Percentiles rank a stretch among this genome's conserved stretches.
Evolutionary conservation across 2,888 invertebrate genomes (phyloP).

Genomic region (Euphydryas editha): DNA sequence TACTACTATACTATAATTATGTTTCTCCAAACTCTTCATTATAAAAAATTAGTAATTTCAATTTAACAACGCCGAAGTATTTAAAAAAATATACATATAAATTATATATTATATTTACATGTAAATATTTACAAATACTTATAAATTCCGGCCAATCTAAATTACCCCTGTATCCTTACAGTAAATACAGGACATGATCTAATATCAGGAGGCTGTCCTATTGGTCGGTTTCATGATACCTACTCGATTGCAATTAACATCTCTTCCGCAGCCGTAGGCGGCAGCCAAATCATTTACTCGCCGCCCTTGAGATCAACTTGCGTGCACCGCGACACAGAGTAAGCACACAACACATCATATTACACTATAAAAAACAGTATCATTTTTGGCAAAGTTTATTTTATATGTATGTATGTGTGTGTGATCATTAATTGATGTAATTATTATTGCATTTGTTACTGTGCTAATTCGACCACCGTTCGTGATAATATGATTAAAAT

Average conservation of each 20-base stretch:
- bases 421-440: too few species aligned
- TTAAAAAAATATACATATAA: too few species aligned
- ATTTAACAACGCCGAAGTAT: too few species aligned
- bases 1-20: too few species aligned
- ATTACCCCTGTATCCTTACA: conserved; percentile 10
- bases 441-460: too few species aligned
- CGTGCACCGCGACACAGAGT: conserved; percentile 30
- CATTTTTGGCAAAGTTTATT: too few species aligned
- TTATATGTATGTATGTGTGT: too few species aligned
- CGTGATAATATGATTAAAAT: too few species aligned
- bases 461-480: too few species aligned
- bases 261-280: conserved; percentile 71
- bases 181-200: conserved; percentile 46
- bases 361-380: too few species aligned
- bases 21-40: too few species aligned
- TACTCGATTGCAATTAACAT: conserved; percentile 72
- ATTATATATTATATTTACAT: not conserved
- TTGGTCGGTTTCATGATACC: conserved; percentile 73
- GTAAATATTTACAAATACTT: conserved; percentile 1
- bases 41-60: too few species aligned
- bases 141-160: conserved; percentile 14
- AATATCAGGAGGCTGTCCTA: conserved; percentile 67
- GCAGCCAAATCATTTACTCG: conserved; percentile 72
- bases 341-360: not conserved
- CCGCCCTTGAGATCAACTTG: conserved; percentile 47